Base-by-base conservation (phyloP, 2,113 vertebrate genomes). In the Oryzias woworae region DNA sequence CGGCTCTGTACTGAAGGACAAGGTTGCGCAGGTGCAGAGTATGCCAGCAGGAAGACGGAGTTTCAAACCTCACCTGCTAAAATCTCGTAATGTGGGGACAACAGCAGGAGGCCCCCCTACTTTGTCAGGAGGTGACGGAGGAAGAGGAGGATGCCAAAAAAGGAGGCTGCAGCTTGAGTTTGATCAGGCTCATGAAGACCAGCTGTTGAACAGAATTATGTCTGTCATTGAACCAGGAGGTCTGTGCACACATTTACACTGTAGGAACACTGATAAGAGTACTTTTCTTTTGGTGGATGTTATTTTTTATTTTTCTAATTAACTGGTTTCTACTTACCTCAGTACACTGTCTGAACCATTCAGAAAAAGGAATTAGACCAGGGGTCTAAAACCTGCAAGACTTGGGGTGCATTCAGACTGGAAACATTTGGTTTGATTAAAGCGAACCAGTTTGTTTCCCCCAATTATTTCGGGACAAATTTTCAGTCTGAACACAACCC, bases 161-260 rank as follows among this genome's bases (percentile, higher is more conserved):
- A 91, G 92, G 72, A 93, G 75, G 74, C 87, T 94, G 41, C 91
- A 89, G 59, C 87, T 98, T 87, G 95, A 98, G 75, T 98, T 96
- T 6, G 94, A 96, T 62, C 92, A 89, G 0, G 81, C 83, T 0
- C 82, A 88, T 0, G 96, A 98, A 88, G 97, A 97, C 0, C 62
- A 92, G 15, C 90, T 98, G 53, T 78, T 98, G 72, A 89, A 82
- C 77, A 91, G 94, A 70, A 95, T 98, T 66, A 53, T 96, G 83
- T 93, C 91, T 0, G 93, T 98, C 26, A 91, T 96, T 0, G 95
- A 97, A 85, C 97, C 97, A 0, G 91, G 93, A 0, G 92, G 87
- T 89, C 20, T 31, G 75, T 67, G 42, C 5, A 16, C n/a, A 45
- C 8, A 56, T 41, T 56, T 53, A 58, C 4, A 44, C 23, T 10